phyloP scores from a whole-genome alignment of 1,140 invertebrate species.

The Pseudomyrmex cubaensis region DNA sequence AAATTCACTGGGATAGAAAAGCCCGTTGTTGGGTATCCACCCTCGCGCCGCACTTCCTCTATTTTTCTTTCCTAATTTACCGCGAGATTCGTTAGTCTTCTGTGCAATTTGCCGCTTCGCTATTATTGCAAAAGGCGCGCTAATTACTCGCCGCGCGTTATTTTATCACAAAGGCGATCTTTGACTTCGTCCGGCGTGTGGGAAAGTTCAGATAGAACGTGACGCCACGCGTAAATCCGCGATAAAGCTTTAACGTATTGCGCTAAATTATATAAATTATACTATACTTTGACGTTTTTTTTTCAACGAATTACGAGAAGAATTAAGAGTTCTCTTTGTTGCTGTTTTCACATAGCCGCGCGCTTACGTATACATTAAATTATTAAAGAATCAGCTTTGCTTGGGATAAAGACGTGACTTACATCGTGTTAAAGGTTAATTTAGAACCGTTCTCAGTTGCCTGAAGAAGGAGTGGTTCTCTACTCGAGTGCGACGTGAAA shows the following conservation, averaged over 20 bases:
- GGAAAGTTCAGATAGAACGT: constrained; percentile 30
- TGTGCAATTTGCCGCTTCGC: constrained; percentile 54
- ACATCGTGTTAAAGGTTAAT: constrained; percentile 51
- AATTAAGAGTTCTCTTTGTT: neutral
- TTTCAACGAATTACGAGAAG: neutral
- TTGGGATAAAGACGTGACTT: constrained; percentile 43
- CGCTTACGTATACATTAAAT: constrained; percentile 10
- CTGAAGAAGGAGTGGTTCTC: constrained; percentile 46
- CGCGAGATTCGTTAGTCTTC: constrained; percentile 51
- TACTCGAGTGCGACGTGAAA: constrained; percentile 43
- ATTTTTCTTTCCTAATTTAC: constrained; percentile 59
- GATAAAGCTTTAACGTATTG: neutral
- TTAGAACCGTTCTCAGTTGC: constrained; percentile 22
- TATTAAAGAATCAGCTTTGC: constrained; percentile 37
- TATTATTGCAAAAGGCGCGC: constrained; percentile 43
- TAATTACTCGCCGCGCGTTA: constrained; percentile 39
- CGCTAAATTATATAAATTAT: neutral
- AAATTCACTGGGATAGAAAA: constrained; percentile 77
- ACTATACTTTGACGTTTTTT: neutral
- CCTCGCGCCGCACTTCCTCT: constrained; percentile 38
- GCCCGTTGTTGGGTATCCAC: constrained; percentile 58
- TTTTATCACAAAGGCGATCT: constrained; percentile 18
- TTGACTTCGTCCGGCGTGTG: constrained; percentile 10
- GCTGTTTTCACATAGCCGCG: neutral
- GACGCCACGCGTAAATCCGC: neutral